Base-by-base conservation (phyloP, 2,113 vertebrate species). In the Herpailurus yagouaroundi region DNA sequence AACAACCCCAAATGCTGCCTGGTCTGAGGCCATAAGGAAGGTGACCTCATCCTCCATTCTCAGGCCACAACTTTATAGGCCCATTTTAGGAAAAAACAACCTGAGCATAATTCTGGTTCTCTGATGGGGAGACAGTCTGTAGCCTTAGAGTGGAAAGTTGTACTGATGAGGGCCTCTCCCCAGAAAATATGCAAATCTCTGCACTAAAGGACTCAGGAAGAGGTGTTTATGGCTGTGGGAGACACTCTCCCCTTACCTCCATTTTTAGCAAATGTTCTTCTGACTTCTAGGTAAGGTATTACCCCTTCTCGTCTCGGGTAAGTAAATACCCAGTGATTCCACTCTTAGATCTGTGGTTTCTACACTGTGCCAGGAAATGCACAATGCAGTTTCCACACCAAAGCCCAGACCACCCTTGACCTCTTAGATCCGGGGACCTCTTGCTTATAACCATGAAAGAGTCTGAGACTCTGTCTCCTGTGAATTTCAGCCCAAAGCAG, bases 181-280 rank as follows among this genome's bases (percentile, higher is more conserved):
- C 38, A 94, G 79, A 86, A 96, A 85, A 83, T 25, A 89, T 8
- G 41, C 48, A 97, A 86, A 81, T 88, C 48, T 25, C 41, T 41
- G 21, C 25, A 82, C 41, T 66, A 66, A 41, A 96, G 16, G 21
- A 27, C 60, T 82, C 33, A 21, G 45, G 23, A 48, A 36, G 2
- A 36, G 16, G 45, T 48, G 66, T 84, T 76, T 31, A 86, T 8
- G 64, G 60, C 38, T 63, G 0, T 1, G 5, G 10, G 48, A 66
- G 60, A 45, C 11, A 27, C 25, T 73, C 41, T 89, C 79, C 60
- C 0, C 4, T 48, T 55, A 69, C 36, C 14, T 90, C 45, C 84
- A 84, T 52, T 74, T 83, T 63, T 60, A 68, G 23, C 68, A 74
- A 89, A 89, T 7, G 1, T 60, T 93, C 69, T 94, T 91, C 64